Base-by-base conservation (phyloP, 2,797 vertebrate genomes). In the Rhynchotus rufescens region DNA sequence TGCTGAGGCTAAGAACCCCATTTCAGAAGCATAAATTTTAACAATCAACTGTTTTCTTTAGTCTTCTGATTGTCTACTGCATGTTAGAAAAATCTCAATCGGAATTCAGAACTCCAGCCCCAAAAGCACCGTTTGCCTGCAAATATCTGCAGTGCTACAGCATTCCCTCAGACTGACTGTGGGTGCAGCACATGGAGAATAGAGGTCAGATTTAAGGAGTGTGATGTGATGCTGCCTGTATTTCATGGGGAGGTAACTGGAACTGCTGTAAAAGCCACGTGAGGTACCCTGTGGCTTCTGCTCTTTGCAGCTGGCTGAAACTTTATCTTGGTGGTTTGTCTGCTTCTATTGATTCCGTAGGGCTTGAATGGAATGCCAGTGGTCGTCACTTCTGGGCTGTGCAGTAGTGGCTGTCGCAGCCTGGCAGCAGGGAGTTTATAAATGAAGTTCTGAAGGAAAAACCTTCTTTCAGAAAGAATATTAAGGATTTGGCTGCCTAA, bases 391-490 rank as follows among this genome's bases (percentile, higher is more conserved):
- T 92, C 52, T 75, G 61, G 80, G 67, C 64, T 69, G n/a, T 94
- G 57, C 47, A 60, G 90, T 59, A 42, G 74, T 91, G 91, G 90
- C 92, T 96, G 84, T 96, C 90, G 0, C 75, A 90, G 86, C 84
- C 88, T 91, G 92, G 40, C 93, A 95, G 93, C 32, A 94, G 44
- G 10, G 47, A 61, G 75, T 94, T 94, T 88, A 69, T 91, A 94
- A 94, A 96, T 95, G 90, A 93, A 88, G 94, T 91, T 93, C 89
- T 94, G 79, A 92, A 79, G 84, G 57, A 44, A 57, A 89, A 92
- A 54, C 60, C 83, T 92, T 11, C 54, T 88, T 92, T 90, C 77
- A 73, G 66, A 80, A 62, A 30, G 79, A 83, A 38, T 7, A 20
- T 49, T 80, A 57, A 56, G 75, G 92, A 32, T 90, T 95, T 84